Evolutionary conservation across 2,113 vertebrate genomes (phyloP), one percentile per base, ranked within the genome.

Genomic region (Dissostichus mawsoni): DNA sequence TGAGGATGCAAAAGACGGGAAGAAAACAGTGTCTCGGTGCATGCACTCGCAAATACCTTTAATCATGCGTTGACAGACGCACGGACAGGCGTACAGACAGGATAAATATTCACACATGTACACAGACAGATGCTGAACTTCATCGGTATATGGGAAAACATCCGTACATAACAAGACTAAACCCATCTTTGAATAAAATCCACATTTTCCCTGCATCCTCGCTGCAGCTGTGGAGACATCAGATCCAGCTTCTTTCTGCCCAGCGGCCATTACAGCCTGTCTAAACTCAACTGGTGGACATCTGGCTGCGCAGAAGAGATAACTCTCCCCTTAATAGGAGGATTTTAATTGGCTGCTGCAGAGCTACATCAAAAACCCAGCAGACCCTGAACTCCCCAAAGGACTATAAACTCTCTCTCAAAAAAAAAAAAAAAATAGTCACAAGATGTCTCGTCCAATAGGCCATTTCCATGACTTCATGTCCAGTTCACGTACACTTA

Each of bases 201-300:
- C 64, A 78, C 69, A 65, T 69, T 69, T 72, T 64, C 56, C 66
- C 61, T 51, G 76, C 76, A 69, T 90, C 74, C 87, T 67, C 13
- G 73, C 81, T 93, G 81, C 89, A 92, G 87, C 83, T 90, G 90
- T 74, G 69, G 58, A 84, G 52, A 73, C 87, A 81, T 78, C 66
- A 55, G 75, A 85, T 81, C 72, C 74, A 68, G 72, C 78, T 80
- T 86, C 74, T 33, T 86, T 82, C 75, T 78, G 80, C 74, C 87
- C 85, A 82, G 72, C 89, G 82, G 89, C 78, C 74, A 86, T 82
- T 91, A 85, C 79, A 83, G 90, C 83, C 76, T 76, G 78, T 88
- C 88, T 91, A 69, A 83, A 92, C 74, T 84, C 91, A 91, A 89
- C 87, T 86, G 78, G 89, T 92, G 87, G 90, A 93, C 92, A 93